Evolutionary conservation across 1,140 invertebrate species (phyloP).

Genomic region (Zelostemma sp.): DNA sequence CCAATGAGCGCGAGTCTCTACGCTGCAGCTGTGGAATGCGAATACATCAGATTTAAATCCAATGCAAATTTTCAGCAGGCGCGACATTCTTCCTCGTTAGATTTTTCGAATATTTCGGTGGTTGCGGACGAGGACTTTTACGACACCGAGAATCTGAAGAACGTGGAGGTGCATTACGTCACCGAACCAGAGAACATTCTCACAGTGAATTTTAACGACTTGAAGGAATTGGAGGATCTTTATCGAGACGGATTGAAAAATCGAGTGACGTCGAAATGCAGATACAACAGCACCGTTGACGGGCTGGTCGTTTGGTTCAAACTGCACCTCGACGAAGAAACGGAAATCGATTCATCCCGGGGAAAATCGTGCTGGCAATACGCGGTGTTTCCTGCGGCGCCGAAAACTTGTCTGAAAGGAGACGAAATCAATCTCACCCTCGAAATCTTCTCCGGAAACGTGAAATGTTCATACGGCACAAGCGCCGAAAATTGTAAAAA

Average conservation of each 20-base stretch:
- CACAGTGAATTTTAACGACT: conserved; percentile 76
- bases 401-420: conserved; percentile 40
- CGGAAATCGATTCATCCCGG: conserved; percentile 71
- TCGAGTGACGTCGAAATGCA: conserved; percentile 58
- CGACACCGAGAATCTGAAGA: conserved; percentile 77
- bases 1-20: conserved; percentile 77
- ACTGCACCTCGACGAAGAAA: conserved; percentile 77
- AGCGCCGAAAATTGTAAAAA: conserved; percentile 16
- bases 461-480: conserved; percentile 61
- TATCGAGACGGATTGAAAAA: conserved; percentile 63
- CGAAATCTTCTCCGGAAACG: conserved; percentile 60
- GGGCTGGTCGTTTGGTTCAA: conserved; percentile 81
- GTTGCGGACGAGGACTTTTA: conserved; percentile 73
- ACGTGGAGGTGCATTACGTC: conserved; percentile 73
- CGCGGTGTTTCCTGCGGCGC: conserved; percentile 74
- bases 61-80: conserved; percentile 44
- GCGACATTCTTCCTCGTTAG: conserved; percentile 35
- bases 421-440: conserved; percentile 46
- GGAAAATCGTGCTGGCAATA: conserved; percentile 81
- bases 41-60: conserved; percentile 62
- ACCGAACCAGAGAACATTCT: conserved; percentile 73
- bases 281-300: conserved; percentile 72
- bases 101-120: conserved; percentile 51
- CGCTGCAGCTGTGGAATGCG: conserved; percentile 67
- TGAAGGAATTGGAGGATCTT: conserved; percentile 68